Percentiles rank a stretch among this genome's conserved stretches.
phyloP scores from a whole-genome alignment of 2,113 vertebrate species.

The Montifringilla adamsi region DNA sequence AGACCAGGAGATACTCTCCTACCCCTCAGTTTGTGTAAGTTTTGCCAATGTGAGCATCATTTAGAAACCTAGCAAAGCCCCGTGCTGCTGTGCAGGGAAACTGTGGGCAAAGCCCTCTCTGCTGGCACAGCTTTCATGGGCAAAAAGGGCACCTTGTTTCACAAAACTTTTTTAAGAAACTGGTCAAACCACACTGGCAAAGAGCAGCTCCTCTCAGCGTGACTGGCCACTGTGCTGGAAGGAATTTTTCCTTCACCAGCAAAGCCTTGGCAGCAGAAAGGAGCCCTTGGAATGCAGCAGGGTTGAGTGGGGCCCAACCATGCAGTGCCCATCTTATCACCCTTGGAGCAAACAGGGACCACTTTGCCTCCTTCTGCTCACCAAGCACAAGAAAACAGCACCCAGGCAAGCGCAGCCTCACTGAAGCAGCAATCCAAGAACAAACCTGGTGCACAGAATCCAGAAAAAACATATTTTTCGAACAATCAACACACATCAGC shows the following conservation, averaged over 20 bases:
- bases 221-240: background rate
- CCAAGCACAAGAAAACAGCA: background rate
- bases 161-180: background rate
- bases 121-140: background rate
- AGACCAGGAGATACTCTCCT: background rate
- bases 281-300: background rate
- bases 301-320: background rate
- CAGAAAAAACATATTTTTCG: background rate
- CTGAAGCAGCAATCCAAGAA: background rate
- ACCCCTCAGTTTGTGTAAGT: background rate
- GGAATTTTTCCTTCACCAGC: background rate
- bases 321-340: rapidly evolving
- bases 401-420: background rate
- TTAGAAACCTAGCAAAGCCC: background rate
- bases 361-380: background rate
- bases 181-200: background rate
- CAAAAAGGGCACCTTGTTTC: background rate
- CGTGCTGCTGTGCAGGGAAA: background rate
- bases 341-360: background rate
- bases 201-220: background rate
- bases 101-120: background rate
- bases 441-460: background rate
- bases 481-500: background rate
- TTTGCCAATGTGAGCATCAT: background rate
- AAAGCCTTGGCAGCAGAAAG: background rate